These are phyloP conservation scores for Ornithoptera priamus DNA, from an alignment of 2,888 invertebrate genomes.

Conservation along the genomic window DNA sequence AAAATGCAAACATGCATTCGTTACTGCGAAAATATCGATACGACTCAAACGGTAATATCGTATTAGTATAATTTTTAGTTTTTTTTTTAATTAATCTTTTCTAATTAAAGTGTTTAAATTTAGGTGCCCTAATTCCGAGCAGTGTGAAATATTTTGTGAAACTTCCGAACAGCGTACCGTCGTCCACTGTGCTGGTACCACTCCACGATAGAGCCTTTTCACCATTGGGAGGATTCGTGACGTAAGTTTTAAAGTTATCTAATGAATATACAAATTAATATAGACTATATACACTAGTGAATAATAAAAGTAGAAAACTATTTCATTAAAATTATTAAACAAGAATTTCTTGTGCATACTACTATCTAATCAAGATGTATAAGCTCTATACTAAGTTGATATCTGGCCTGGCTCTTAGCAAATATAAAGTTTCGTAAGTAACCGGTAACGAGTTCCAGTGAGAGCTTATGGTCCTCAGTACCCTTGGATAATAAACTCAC, in stretches of 20 bases:
- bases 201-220: constrained; percentile 67
- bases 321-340: too few relatives aligned
- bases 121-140: constrained; percentile 67
- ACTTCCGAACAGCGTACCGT: constrained; percentile 51
- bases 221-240: constrained; percentile 68
- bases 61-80: constrained; percentile 1
- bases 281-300: too few relatives aligned
- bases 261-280: too few relatives aligned
- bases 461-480: too few relatives aligned
- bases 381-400: too few relatives aligned
- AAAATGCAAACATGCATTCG: constrained; percentile 62
- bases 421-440: too few relatives aligned
- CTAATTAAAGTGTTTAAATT: constrained; percentile 23
- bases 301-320: too few relatives aligned
- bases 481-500: too few relatives aligned
- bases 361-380: too few relatives aligned
- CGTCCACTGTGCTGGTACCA: constrained; percentile 56
- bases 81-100: constrained; percentile 3
- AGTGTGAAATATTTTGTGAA: constrained; percentile 71
- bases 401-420: too few relatives aligned
- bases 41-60: constrained; percentile 55
- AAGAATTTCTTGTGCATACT: too few relatives aligned
- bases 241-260: constrained; percentile 43
- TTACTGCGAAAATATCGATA: constrained; percentile 69
- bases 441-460: too few relatives aligned